Conservation (phyloP, 2,113 vertebrate genomes). For the Sitta europaea region DNA sequence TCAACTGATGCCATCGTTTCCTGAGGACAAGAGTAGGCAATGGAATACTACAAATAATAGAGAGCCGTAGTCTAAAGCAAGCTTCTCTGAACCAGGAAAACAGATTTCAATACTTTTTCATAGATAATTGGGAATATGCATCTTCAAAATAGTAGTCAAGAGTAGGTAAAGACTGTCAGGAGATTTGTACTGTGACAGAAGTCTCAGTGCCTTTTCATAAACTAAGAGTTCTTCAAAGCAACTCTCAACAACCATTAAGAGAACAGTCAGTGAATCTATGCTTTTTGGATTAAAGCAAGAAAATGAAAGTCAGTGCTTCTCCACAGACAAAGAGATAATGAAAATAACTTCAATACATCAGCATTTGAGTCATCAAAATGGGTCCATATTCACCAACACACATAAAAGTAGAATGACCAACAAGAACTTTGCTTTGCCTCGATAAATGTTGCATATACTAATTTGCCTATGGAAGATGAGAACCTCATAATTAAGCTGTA, state of each 20-base stretch:
- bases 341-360: background rate
- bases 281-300: background rate
- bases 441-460: background rate
- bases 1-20: slow-evolving; percentile 17
- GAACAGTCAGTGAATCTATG: background rate
- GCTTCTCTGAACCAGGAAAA: background rate
- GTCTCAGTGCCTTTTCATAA: slow-evolving; percentile 1
- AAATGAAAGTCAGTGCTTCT: background rate
- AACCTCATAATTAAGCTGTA: background rate
- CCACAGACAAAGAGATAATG: background rate
- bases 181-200: background rate
- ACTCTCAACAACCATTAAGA: slow-evolving; percentile 1
- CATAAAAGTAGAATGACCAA: background rate
- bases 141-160: slow-evolving; percentile 16
- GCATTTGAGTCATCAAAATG: background rate
- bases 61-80: background rate
- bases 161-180: background rate
- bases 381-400: background rate
- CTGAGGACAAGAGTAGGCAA: slow-evolving; percentile 24
- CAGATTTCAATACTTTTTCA: background rate
- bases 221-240: slow-evolving; percentile 2
- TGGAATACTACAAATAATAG: slow-evolving; percentile 13
- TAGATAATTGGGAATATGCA: background rate
- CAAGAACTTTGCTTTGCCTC: background rate
- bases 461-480: background rate